Base-by-base conservation (phyloP, 2,113 vertebrate genomes). In the Caretta caretta region DNA sequence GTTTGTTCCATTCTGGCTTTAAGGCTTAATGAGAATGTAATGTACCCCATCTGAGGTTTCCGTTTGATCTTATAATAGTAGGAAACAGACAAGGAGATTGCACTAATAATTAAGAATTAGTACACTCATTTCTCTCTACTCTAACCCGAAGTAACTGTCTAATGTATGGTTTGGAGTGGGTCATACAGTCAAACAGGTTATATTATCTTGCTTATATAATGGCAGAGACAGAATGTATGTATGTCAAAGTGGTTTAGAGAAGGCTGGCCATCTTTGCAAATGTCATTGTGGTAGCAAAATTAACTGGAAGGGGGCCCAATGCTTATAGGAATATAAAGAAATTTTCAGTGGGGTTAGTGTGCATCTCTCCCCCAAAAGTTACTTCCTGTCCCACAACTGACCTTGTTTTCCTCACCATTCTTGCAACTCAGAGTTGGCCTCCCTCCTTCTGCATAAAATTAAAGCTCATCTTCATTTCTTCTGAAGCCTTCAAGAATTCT, bases 11-110 rank as follows among this genome's bases (percentile, higher is more conserved):
- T 90, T 96, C 84, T 95, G 89, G 31, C 79, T 94, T 91, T 90
- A 96, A 87, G 82, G 83, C 92, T 95, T 96, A 96, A 96, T 88
- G 86, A 96, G 80, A 65, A 84, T 81, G 86, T 96, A 90, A 94
- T 57, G 62, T 88, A 84, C 92, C 87, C 89, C 92, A 81, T n/a
- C 93, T 96, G 91, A 92, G 72, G 72, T 87, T 97, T 93, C 81
- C 17, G 29, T 96, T 96, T 97, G 96, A 97, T 97, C 88, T 94
- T 0, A 0, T 91, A 91, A 76, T 90, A 92, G 86, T 82, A 96
- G 93, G 90, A 96, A 92, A 90, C 31, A 72, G 92, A 82, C 69
- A 76, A 96, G 88, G 38, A 88, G 90, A 86, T 95, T 95, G 57
- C 80, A 35, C 56, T 95, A 53, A 89, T 89, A 76, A 65, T 84